These are phyloP conservation scores for Hyposoter didymator DNA, from an alignment of 2,888 invertebrate species.

Conservation along the genomic window DNA sequence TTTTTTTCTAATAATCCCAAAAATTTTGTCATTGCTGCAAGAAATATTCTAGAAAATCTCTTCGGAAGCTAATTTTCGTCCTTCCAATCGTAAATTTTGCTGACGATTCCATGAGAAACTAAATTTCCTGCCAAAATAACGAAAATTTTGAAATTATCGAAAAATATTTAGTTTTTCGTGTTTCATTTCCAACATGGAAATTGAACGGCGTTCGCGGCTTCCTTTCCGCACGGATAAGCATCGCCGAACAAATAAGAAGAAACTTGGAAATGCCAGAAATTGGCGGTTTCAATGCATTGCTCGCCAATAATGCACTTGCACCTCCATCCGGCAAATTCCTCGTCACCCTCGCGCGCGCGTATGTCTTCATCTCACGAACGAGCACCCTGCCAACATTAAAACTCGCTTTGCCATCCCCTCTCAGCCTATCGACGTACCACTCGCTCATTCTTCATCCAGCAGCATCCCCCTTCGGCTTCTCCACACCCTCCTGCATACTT, in stretches of 20 bases:
- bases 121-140: too few species aligned
- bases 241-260: background rate
- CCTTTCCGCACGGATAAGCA: background rate
- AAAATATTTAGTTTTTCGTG: too few species aligned
- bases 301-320: constrained; percentile 45
- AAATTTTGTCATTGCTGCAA: too few species aligned
- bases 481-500: constrained; percentile 22
- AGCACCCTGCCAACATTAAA: constrained; percentile 72
- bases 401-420: constrained; percentile 71
- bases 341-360: background rate
- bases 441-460: constrained; percentile 56
- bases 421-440: constrained; percentile 14
- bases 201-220: background rate
- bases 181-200: too few species aligned
- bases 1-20: too few species aligned
- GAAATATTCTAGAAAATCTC: too few species aligned
- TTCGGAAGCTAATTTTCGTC: too few species aligned
- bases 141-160: too few species aligned
- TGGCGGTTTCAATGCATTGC: constrained; percentile 21
- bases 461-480: constrained; percentile 61
- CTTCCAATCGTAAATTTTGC: too few species aligned
- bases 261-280: constrained; percentile 11
- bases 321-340: constrained; percentile 20
- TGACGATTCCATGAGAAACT: too few species aligned
- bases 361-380: constrained; percentile 19